phyloP scores from a whole-genome alignment of 2,888 invertebrate genomes.

The Himalopsyche japonica region DNA sequence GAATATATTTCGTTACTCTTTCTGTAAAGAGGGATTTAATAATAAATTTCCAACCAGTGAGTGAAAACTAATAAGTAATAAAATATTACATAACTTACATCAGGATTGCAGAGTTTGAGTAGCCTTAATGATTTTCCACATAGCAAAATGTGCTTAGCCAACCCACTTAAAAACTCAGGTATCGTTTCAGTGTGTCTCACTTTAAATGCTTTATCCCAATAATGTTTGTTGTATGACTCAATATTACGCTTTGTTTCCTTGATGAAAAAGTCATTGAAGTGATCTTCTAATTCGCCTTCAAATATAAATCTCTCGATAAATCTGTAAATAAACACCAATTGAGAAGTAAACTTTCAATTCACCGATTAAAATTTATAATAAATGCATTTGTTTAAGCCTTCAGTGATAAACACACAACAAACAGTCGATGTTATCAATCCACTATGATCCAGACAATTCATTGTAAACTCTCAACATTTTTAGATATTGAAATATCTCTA shows the following conservation, averaged over 20 bases:
- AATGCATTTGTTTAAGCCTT: no score
- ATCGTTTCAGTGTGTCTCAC: constrained; percentile 59
- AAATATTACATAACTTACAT: constrained; percentile 56
- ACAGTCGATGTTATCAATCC: no score
- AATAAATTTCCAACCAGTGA: no score
- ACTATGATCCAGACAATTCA: no score
- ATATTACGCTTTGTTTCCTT: constrained; percentile 68
- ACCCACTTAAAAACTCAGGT: constrained; percentile 69
- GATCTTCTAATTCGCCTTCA: constrained; percentile 80
- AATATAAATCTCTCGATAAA: constrained; percentile 84
- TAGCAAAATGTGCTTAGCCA: constrained; percentile 67
- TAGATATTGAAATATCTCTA: no score
- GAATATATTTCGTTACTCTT: no score
- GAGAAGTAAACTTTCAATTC: no score
- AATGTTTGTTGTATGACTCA: constrained; percentile 64
- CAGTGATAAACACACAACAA: no score
- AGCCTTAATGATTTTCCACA: constrained; percentile 77
- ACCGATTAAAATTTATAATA: no score
- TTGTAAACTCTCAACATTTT: no score
- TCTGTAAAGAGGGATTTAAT: no score
- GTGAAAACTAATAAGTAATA: no score
- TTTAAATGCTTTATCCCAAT: constrained; percentile 69
- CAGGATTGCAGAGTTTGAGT: constrained; percentile 70
- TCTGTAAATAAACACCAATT: constrained; percentile 47
- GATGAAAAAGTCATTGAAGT: constrained; percentile 84